These are phyloP conservation scores for Pardalotus punctatus DNA, from an alignment of 2,113 vertebrate genomes.

Conservation along the genomic window DNA sequence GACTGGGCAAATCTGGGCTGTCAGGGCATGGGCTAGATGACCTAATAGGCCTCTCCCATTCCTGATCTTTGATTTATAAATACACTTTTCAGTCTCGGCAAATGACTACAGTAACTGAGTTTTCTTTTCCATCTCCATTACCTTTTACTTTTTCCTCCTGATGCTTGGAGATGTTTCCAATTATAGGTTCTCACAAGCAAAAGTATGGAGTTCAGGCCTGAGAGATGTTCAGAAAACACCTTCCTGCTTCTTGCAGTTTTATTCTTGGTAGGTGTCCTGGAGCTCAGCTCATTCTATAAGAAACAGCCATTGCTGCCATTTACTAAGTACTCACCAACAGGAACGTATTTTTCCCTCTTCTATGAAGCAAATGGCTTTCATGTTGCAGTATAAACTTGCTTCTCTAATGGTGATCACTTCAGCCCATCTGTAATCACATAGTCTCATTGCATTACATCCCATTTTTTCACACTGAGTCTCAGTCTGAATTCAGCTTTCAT, in stretches of 20 bases:
- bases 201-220: background rate
- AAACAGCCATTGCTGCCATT: background rate
- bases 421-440: background rate
- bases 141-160: background rate
- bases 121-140: constrained; percentile 27
- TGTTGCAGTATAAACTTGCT: background rate
- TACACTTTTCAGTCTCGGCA: background rate
- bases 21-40: background rate
- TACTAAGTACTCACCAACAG: background rate
- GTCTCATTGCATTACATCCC: background rate
- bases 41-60: background rate
- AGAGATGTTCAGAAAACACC: constrained; percentile 35
- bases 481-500: background rate
- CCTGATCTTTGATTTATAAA: constrained; percentile 29
- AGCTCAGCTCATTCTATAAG: background rate
- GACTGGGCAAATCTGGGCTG: background rate
- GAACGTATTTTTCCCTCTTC: background rate
- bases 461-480: background rate
- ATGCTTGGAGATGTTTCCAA: background rate
- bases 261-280: background rate
- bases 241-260: background rate
- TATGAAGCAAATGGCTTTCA: background rate
- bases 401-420: background rate
- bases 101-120: background rate
- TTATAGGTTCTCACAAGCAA: constrained; percentile 31